Evolutionary conservation across 2,797 vertebrate species (phyloP), one percentile per base, ranked within the genome.

Genomic region (Danio aesculapii): DNA sequence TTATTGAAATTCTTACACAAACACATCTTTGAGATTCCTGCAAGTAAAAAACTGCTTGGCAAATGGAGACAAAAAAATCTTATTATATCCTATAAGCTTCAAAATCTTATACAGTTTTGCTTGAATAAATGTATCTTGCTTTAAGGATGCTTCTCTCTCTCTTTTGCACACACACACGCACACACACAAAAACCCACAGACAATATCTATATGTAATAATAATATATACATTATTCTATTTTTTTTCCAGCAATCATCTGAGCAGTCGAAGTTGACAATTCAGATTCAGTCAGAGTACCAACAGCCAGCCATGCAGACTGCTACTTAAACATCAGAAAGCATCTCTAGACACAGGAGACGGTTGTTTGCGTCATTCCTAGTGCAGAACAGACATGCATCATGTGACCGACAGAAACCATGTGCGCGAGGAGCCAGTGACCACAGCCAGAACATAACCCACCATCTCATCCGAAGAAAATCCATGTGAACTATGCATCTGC

Each of bases 251-350:
- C 53, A 77, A 81, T 70, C 75, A 58, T 4, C 13, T 52, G 30
- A 59, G 62, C 66, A 43, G 61, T 75, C 5, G 55, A 74, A 66
- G 66, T 67, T 77, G 63, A 39, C 17, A 21, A 70, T 55, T 69
- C 72, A 17, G 21, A 41, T 70, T 70, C 14, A 50, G 21, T 75
- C 46, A 64, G 62, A 53, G 61, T 16, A 76, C 17, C 5, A 43
- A 21, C 21, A 14, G 47, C 11, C 16, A 63, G 30, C 44, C 46
- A 14, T 19, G 6, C 16, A 53, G 73, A 75, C 30, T 17, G 71
- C 55, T 39, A 0, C 13, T 59, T 43, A 30, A 74, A 61, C 43
- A 72, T 46, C 11, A 41, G 16, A 53, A 53, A 17, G n/a, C 50
- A 55, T 43, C 16, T 58, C n/a, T 10, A 72, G 70, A 72, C 70